Percentiles rank a stretch among this genome's conserved stretches.
phyloP scores from a whole-genome alignment of 2,888 invertebrate genomes.

The Brachypalpus laphriformis region DNA sequence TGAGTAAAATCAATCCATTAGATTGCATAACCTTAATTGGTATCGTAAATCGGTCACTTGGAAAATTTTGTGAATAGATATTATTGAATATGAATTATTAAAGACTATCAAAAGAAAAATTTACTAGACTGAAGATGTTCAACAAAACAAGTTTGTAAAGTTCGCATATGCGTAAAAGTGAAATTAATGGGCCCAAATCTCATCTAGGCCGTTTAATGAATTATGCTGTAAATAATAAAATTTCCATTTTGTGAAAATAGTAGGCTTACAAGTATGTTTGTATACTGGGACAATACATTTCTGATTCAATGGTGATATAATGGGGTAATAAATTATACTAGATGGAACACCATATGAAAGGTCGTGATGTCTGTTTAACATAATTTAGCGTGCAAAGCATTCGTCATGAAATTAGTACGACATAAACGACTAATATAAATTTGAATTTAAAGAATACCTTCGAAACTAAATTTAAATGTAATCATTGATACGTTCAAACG shows the following conservation, averaged over 20 bases:
- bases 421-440: too few relatives aligned
- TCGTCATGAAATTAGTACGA: not conserved
- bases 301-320: not conserved
- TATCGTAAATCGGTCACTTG: not conserved
- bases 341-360: not conserved
- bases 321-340: not conserved
- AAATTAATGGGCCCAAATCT: not conserved
- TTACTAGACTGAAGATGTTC: not conserved
- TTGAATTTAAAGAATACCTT: too few relatives aligned
- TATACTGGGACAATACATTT: not conserved
- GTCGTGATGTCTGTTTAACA: not conserved
- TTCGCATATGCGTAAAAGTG: not conserved
- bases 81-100: not conserved
- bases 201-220: not conserved
- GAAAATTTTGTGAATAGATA: too few relatives aligned
- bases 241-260: constrained; percentile 1
- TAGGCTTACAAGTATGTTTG: not conserved
- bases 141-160: not conserved
- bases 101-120: not conserved
- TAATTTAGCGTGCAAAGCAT: not conserved
- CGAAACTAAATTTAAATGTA: too few relatives aligned
- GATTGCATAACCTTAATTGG: not conserved
- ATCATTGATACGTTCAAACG: too few relatives aligned
- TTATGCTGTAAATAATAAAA: not conserved
- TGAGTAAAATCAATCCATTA: not conserved